Evolutionary conservation across 2,888 invertebrate genomes (phyloP), one percentile per base, ranked within the genome.

Genomic region (Dusona sp.): DNA sequence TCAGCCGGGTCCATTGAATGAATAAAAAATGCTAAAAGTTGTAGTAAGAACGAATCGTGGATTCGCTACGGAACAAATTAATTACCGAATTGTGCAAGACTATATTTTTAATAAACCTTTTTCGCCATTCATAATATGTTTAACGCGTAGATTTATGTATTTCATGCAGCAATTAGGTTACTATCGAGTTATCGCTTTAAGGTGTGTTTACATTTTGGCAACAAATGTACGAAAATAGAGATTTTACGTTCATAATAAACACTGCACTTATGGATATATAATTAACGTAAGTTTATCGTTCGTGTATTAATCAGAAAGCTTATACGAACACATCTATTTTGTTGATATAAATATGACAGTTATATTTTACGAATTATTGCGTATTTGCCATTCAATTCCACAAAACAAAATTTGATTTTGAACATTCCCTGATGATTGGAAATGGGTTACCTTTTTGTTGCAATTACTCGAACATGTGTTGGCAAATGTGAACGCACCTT

Each of bases 1-100:
- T 83, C 81, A 80, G 72, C 74, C 79, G 68, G 78, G 68, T 68
- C 74, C 38, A 84, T 86, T 70, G 78, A 45, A 54, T 67, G 48
- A 81, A 68, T 81, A 22, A 57, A 36, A 79, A 57, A 70, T 61
- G 29, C 29, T 8, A 48, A 80, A 83, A 36, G 36, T 67, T 64
- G 61, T 48, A 64, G 70, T 61, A 57, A 74, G 67, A 74, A 38
- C 81, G 61, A 78, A 64, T 77, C 38, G 65, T 81, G n/a, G 29
- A 74, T 72, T 9, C 48, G 22, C 4, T 2, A 61, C 61, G 25
- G 61, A 42, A 64, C 64, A 61, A 38, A 45, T n/a, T 6, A 22
- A n/a, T 72, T 16, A 13, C 19, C 16, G 19, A 36, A 22, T 22
- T n/a, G n/a, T n/a, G n/a, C 4, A n/a, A 67, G 9, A 67, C 9